Percentiles rank a stretch among this genome's conserved stretches.
Conservation (phyloP, 2,888 invertebrate genomes). For the Dasypogon diadema region DNA sequence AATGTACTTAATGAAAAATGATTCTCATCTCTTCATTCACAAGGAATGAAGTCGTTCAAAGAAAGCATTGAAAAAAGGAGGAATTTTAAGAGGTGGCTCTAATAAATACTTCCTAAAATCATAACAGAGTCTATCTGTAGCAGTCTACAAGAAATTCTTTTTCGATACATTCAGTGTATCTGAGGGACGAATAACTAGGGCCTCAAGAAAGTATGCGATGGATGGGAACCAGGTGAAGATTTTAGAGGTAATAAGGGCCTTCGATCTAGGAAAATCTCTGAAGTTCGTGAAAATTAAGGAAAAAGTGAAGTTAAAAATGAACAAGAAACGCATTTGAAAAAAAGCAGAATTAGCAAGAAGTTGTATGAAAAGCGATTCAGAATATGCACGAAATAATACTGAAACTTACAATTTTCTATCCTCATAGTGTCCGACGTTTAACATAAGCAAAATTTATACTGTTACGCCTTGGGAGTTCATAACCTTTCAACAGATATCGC, state of each 20-base stretch:
- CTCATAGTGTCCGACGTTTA: background rate
- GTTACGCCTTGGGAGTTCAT: background rate
- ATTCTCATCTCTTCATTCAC: no score
- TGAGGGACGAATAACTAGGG: background rate
- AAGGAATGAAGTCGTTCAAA: background rate
- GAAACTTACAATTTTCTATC: background rate
- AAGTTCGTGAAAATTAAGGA: background rate
- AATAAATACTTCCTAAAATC: background rate
- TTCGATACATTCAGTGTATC: background rate
- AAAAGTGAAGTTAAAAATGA: background rate
- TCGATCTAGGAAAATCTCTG: background rate
- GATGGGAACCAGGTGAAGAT: background rate
- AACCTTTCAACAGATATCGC: background rate
- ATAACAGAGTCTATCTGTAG: background rate
- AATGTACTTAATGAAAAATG: no score
- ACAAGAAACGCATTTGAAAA: background rate
- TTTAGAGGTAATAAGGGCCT: background rate
- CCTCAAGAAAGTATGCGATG: background rate
- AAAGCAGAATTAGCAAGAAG: background rate
- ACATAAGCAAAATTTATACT: background rate
- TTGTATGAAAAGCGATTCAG: background rate
- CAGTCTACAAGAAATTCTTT: background rate
- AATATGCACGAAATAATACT: constrained; percentile 1
- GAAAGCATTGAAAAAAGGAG: background rate
- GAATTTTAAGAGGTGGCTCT: background rate